Conservation (phyloP, 2,797 vertebrate species). For the Florisuga fusca region DNA sequence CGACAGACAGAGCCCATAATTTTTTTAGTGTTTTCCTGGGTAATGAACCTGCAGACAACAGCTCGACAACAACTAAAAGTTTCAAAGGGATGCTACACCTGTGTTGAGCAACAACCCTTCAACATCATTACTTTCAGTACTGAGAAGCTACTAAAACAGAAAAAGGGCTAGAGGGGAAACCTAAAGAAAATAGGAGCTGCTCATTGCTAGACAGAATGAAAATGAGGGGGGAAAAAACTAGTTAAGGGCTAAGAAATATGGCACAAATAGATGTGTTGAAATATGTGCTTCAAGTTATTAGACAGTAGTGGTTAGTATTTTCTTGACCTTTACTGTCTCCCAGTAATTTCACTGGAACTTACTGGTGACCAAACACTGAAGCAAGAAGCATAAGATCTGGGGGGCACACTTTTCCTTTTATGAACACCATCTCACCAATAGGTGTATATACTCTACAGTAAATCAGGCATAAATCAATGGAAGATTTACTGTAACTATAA, state of each 20-base stretch:
- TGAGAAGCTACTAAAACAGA: not conserved
- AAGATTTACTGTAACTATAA: not conserved
- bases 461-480: fast-evolving
- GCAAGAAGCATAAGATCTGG: not conserved
- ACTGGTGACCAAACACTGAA: not conserved
- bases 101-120: not conserved
- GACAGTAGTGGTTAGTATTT: not conserved
- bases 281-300: not conserved
- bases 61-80: not conserved
- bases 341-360: not conserved
- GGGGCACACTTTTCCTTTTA: not conserved
- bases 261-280: not conserved
- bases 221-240: not conserved
- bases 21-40: not conserved
- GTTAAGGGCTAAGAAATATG: not conserved
- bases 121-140: not conserved
- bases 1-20: not conserved
- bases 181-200: not conserved
- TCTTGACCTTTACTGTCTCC: not conserved
- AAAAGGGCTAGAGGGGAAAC: not conserved
- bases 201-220: not conserved
- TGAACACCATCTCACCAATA: not conserved
- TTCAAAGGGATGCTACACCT: not conserved
- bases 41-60: not conserved
- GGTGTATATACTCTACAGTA: fast-evolving